phyloP scores from a whole-genome alignment of 2,888 invertebrate species.

The Coremacera marginata region DNA sequence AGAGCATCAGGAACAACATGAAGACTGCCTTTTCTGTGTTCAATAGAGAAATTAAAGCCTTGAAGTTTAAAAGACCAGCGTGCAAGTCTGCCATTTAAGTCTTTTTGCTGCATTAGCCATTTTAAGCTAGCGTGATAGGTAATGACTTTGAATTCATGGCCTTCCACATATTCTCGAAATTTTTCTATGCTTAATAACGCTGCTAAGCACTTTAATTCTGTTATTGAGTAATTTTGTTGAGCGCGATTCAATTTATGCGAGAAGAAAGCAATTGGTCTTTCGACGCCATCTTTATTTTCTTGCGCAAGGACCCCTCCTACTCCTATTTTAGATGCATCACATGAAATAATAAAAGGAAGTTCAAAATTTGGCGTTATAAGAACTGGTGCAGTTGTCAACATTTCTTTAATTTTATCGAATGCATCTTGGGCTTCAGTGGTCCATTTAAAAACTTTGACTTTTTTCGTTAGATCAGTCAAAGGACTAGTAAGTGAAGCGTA shows the following conservation, averaged over 20 bases:
- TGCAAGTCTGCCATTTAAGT: conserved; percentile 30
- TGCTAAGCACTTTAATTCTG: conserved; percentile 15
- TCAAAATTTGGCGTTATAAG: not conserved
- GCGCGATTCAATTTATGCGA: too few species aligned
- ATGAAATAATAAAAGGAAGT: not conserved
- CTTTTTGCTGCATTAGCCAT: conserved; percentile 33
- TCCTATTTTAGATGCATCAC: not conserved
- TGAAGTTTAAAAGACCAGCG: conserved; percentile 26
- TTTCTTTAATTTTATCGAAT: not conserved
- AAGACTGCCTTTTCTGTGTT: conserved; percentile 28
- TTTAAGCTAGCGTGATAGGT: conserved; percentile 33
- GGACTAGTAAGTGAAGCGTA: not conserved
- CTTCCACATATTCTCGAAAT: conserved; percentile 32
- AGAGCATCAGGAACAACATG: conserved; percentile 34
- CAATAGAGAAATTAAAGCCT: conserved; percentile 32
- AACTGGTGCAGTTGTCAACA: not conserved
- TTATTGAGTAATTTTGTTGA: not conserved
- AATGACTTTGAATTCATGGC: conserved; percentile 28
- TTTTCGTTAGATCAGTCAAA: not conserved
- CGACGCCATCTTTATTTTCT: not conserved
- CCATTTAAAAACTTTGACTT: not conserved
- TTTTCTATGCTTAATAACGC: conserved; percentile 27
- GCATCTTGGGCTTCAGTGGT: not conserved
- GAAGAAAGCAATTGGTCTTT: not conserved
- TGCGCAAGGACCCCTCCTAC: not conserved